These are phyloP conservation scores for Rhinichthys osculus DNA, from an alignment of 2,797 vertebrate genomes.

Conservation along the genomic window DNA sequence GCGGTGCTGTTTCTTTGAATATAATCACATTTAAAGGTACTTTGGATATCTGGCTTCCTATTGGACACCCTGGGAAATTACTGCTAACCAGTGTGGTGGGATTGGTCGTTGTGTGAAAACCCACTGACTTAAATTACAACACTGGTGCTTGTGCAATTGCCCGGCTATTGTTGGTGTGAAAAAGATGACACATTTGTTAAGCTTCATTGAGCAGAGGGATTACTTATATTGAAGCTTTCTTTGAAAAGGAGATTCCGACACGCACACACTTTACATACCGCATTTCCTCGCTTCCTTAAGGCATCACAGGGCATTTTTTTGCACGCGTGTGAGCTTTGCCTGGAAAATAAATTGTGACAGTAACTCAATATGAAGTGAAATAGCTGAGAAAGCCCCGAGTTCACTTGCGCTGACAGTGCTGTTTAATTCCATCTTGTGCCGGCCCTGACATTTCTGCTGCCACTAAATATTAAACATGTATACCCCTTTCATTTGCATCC, in stretches of 20 bases:
- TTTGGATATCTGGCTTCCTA: constrained; percentile 43
- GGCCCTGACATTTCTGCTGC: constrained; percentile 83
- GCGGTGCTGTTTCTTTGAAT: constrained; percentile 37
- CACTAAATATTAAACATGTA: constrained; percentile 87
- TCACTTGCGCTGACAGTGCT: constrained; percentile 84
- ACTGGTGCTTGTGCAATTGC: constrained; percentile 45
- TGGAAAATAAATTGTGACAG: constrained; percentile 84
- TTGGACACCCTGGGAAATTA: constrained; percentile 44
- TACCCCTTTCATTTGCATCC: constrained; percentile 84
- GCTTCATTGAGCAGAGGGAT: constrained; percentile 71
- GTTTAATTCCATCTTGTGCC: constrained; percentile 82
- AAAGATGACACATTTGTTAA: constrained; percentile 72
- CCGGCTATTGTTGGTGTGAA: constrained; percentile 56
- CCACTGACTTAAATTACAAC: constrained; percentile 62
- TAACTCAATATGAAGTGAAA: constrained; percentile 86
- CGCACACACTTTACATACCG: constrained; percentile 64
- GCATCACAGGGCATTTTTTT: constrained; percentile 78
- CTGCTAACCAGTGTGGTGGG: constrained; percentile 7
- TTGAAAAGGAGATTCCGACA: constrained; percentile 60
- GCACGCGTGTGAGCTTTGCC: constrained; percentile 72
- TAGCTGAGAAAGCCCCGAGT: constrained; percentile 81
- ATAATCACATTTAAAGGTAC: constrained; percentile 56
- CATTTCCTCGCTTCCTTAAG: constrained; percentile 77
- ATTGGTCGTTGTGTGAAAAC: constrained; percentile 46
- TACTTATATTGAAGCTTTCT: constrained; percentile 67